Evolutionary conservation across 2,797 vertebrate species (phyloP), one percentile per base, ranked within the genome.

Genomic region (Cossypha heuglini): DNA sequence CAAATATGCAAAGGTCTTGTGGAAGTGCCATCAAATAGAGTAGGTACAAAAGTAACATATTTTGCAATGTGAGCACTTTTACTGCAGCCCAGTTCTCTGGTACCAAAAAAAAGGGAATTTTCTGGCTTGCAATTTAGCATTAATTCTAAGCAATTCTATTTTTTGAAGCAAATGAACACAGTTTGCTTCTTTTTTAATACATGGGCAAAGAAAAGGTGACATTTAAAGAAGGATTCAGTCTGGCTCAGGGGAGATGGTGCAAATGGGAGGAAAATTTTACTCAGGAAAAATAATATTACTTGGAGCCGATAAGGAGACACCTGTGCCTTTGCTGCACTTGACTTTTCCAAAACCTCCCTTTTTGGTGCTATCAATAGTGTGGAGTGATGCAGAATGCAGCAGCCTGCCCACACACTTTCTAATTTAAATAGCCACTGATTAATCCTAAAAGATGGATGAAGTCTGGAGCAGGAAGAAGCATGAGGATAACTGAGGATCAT

Each of bases 401-500:
- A 42, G 66, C 43, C 68, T 46, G 69, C 46, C 55, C 59, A 40
- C 40, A 67, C 43, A 10, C 28, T 64, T 45, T 31, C 78, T 54
- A 21, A 61, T 49, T 86, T 58, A 77, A 69, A 74, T 29, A 64
- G 22, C 28, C 35, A 51, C 55, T 13, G 76, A 58, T 88, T 45
- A 51, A 43, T 35, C 22, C 8, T 11, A 29, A 16, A 66, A 37
- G 59, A 11, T 16, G 5, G 73, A 42, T n/a, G 84, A 35, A 57
- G 42, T 29, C 54, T 20, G 46, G 74, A 62, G 68, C 64, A 74
- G 74, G 63, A 82, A 51, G 40, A 38, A 48, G 61, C 31, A 31
- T 8, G 1, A 20, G 31, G 54, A 2, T 16, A 57, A 55, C 58
- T 9, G n/a, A 49, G 10, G 40, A 51, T 35, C 16, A 5, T 0